Base-by-base conservation (phyloP, 2,113 vertebrate genomes). In the Recurvirostra avosetta region DNA sequence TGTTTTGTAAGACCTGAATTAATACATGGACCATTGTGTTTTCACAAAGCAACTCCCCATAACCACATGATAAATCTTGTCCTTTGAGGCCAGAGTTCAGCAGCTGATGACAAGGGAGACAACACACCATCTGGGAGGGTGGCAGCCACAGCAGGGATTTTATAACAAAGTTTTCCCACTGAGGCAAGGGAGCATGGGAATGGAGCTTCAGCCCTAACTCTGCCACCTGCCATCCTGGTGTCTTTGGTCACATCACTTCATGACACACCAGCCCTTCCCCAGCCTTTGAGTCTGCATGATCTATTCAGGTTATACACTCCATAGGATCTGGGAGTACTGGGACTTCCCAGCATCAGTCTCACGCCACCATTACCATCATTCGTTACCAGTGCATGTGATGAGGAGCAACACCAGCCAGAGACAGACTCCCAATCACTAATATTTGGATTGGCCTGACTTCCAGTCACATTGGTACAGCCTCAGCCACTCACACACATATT, bases 31-130 rank as follows among this genome's bases (percentile, higher is more conserved):
- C 23, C 34, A 77, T 20, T 73, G 67, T 20, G 5, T 73, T 88
- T 92, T 66, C 68, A 92, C 41, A 84, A 77, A 94, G 55, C 19
- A 77, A 71, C 84, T 81, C 25, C 65, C 62, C n/a, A 87, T 34
- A 53, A 90, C 80, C 9, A 53, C 34, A 29, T 49, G 27, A 27
- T 36, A 73, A 86, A 63, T 30, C 58, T 74, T 73, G 72, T 49
- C 49, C 40, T 92, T 49, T 68, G n/a, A 78, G 40, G 41, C 40
- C 38, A 71, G 41, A 76, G 40, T 23, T 76, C 91, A 91, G 75
- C 53, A 83, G 47, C 29, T 83, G 67, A 55, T 72, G 67, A 56
- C 71, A 92, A 67, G 34, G 13, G 12, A 79, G 29, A 50, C 0
- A 5, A 22, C 5, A 2, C 0, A 0, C 34, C 7, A 2, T 20